These are phyloP conservation scores for Byasa hedistus DNA, from an alignment of 2,888 invertebrate genomes.

Conservation along the genomic window DNA sequence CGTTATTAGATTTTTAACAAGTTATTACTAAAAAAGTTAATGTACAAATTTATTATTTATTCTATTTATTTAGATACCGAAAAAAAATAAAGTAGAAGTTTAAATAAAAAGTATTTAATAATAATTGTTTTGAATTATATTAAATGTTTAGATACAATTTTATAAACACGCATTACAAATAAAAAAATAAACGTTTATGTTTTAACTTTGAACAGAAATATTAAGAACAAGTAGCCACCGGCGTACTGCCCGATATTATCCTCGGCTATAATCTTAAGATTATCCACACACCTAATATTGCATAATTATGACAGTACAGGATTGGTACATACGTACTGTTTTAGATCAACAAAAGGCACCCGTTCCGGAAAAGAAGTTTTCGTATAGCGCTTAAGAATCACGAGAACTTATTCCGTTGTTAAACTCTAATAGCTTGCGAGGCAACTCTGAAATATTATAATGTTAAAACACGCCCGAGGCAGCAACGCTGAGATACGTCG, in stretches of 20 bases:
- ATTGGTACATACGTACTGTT: constrained; percentile 20
- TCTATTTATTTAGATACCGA: too few species aligned
- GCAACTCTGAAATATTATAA: constrained; percentile 37
- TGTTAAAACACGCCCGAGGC: constrained; percentile 30
- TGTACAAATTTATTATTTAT: too few species aligned
- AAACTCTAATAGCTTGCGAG: constrained; percentile 26
- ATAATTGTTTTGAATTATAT: too few species aligned
- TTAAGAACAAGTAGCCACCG: not conserved
- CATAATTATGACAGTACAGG: constrained; percentile 17
- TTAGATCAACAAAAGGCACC: constrained; percentile 6
- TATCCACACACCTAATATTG: constrained; percentile 13
- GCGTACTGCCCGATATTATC: constrained; percentile 21
- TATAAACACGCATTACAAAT: too few species aligned
- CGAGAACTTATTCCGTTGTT: constrained; percentile 16
- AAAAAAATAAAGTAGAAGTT: too few species aligned
- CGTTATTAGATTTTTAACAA: too few species aligned
- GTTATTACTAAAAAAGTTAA: too few species aligned
- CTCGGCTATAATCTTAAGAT: constrained; percentile 12
- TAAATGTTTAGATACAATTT: too few species aligned
- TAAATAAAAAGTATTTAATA: too few species aligned
- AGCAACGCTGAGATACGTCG: constrained; percentile 9
- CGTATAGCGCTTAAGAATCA: constrained; percentile 21
- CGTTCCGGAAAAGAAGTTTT: constrained; percentile 12
- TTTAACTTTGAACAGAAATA: not conserved
- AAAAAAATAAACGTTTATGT: too few species aligned